These are phyloP conservation scores for Carettochelys insculpta DNA, from an alignment of 2,113 vertebrate species.

Conservation along the genomic window DNA sequence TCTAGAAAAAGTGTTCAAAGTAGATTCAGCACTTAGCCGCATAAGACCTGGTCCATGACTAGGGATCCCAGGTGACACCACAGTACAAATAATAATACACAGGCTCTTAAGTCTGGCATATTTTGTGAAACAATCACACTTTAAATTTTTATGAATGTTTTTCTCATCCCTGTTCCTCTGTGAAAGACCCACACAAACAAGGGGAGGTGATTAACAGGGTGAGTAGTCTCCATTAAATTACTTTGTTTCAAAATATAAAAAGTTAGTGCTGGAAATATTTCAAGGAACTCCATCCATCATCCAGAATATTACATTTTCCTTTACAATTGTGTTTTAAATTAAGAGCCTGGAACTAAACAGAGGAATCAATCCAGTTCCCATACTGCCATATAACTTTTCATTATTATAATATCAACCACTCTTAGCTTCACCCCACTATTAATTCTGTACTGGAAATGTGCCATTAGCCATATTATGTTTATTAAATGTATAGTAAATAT, in stretches of 20 bases:
- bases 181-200: background rate
- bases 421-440: no score
- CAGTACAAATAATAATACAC: background rate
- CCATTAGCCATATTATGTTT: accelerated
- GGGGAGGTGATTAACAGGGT: background rate
- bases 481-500: background rate
- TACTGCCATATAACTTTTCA: background rate
- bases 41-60: background rate
- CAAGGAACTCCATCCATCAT: background rate
- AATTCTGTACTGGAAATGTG: background rate
- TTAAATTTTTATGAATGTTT: background rate
- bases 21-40: background rate
- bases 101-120: background rate
- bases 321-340: background rate
- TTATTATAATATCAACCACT: background rate
- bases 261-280: background rate
- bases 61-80: background rate
- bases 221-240: background rate
- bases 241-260: background rate
- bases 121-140: background rate
- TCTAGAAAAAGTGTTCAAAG: background rate
- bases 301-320: background rate
- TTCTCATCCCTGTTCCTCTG: background rate
- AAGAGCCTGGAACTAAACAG: background rate
- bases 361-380: background rate